Conservation (phyloP, 2,888 invertebrate genomes). For the Stenodera caucasica region DNA sequence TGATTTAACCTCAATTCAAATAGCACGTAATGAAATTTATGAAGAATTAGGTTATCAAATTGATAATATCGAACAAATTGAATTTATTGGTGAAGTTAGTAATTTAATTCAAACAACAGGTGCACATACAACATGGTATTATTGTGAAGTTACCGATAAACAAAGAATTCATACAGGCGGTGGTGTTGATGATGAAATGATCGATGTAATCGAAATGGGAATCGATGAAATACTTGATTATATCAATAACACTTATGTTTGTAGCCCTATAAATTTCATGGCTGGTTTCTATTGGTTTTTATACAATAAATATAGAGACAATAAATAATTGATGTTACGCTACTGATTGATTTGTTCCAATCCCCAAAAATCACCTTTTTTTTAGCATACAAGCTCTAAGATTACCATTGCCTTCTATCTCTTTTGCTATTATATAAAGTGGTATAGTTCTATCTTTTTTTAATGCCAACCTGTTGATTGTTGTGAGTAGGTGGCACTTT, state of each 20-base stretch:
- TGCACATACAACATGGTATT: conserved; percentile 76
- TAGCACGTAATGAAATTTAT: conserved; percentile 80
- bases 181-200: conserved; percentile 81
- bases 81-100: conserved; percentile 70
- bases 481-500: background rate
- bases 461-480: conserved; percentile 1
- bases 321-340: conserved; percentile 7
- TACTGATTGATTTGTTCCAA: background rate
- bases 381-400: too few relatives aligned
- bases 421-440: background rate
- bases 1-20: conserved; percentile 61
- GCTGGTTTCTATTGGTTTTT: conserved; percentile 79
- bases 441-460: background rate
- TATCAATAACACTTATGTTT: conserved; percentile 59
- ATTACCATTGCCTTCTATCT: too few relatives aligned
- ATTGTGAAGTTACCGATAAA: conserved; percentile 82
- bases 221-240: conserved; percentile 68
- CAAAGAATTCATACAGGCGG: conserved; percentile 75
- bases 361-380: too few relatives aligned
- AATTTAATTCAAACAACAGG: conserved; percentile 77
- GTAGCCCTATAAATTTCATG: conserved; percentile 73
- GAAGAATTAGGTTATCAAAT: conserved; percentile 95
- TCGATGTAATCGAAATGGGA: conserved; percentile 83
- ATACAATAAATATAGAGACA: conserved; percentile 50
- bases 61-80: conserved; percentile 61